Evolutionary conservation across 2,797 vertebrate genomes (phyloP).

Genomic region (Manis pentadactyla): DNA sequence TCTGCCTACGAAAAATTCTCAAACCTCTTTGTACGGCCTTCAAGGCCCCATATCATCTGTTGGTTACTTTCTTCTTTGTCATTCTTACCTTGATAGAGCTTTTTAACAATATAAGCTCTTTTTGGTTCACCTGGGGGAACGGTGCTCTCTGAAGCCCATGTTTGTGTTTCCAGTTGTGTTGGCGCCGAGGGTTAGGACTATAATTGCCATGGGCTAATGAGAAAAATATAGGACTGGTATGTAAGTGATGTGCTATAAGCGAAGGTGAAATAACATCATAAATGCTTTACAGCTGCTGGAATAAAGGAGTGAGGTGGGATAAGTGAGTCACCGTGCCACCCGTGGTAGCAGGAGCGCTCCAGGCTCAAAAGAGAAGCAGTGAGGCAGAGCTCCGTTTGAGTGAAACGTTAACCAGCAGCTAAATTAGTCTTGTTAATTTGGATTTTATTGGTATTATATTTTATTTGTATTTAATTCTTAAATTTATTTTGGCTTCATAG

Average conservation of each 20-base stretch:
- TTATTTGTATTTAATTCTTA: background rate
- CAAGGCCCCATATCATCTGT: background rate
- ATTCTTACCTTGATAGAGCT: background rate
- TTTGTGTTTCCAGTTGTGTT: background rate
- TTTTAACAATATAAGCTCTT: background rate
- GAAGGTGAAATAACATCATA: background rate
- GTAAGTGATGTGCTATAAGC: background rate
- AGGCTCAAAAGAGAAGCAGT: accelerated
- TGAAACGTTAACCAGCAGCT: background rate
- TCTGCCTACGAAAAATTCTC: background rate
- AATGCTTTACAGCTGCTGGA: background rate
- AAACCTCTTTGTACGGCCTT: accelerated
- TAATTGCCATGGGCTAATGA: background rate
- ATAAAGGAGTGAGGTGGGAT: background rate
- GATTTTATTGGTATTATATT: background rate
- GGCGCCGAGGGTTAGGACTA: background rate
- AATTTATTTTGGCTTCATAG: background rate
- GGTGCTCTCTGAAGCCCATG: background rate
- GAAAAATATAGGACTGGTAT: background rate
- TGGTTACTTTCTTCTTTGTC: background rate
- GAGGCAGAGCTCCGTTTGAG: background rate
- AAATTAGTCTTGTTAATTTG: background rate
- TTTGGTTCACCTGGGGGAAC: no score
- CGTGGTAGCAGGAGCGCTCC: accelerated
- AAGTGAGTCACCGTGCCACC: accelerated